Percentiles rank a stretch among this genome's conserved stretches.
Evolutionary conservation across 2,888 invertebrate species (phyloP).

Genomic region (Athalia cordata): DNA sequence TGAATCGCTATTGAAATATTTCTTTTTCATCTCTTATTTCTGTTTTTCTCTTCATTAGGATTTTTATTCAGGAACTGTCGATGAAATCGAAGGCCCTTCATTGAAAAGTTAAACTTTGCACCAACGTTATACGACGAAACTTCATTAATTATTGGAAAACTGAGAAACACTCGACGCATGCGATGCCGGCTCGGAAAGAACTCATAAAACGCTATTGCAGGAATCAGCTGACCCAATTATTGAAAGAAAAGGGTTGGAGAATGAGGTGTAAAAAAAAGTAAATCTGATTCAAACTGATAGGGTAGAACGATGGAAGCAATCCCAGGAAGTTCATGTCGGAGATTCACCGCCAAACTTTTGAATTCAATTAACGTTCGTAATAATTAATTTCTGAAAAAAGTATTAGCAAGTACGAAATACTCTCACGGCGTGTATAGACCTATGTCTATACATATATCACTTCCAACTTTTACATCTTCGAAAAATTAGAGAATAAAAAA

Average conservation of each 20-base stretch:
- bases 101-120: conserved; percentile 26
- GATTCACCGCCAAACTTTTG: background rate
- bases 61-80: background rate
- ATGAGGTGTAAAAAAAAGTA: background rate
- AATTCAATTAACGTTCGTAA: background rate
- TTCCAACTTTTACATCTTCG: too few species aligned
- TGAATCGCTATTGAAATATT: background rate
- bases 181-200: conserved; percentile 1
- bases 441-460: too few species aligned
- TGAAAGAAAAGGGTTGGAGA: conserved; percentile 11
- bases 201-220: conserved; percentile 20
- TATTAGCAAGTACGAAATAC: background rate
- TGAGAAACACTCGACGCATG: conserved; percentile 30
- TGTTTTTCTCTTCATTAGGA: background rate
- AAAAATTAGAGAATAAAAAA: too few species aligned
- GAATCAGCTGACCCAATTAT: conserved; percentile 26
- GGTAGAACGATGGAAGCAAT: background rate
- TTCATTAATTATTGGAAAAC: conserved; percentile 40
- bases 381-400: background rate
- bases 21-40: conserved; percentile 1
- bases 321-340: background rate
- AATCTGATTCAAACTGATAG: background rate
- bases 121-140: background rate
- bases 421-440: too few species aligned
- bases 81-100: background rate